Base-by-base conservation (phyloP, 2,888 invertebrate species). In the Sarcophaga carnaria region DNA sequence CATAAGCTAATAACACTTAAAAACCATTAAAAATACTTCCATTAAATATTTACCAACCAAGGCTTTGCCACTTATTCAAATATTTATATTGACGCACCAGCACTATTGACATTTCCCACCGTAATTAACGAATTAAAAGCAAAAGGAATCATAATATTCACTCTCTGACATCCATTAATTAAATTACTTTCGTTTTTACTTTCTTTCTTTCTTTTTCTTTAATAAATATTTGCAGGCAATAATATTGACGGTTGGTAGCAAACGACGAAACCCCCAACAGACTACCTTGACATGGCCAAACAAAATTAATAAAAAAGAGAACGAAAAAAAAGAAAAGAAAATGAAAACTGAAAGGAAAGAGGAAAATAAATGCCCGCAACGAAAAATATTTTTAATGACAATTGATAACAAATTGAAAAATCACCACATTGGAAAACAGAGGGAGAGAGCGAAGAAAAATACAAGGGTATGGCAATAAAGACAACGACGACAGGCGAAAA, bases 371-470 rank as follows among this genome's bases (percentile, higher is more conserved):
- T 54, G 54, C 54, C 14, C 14, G 54, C 5, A 64, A 11, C 69
- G 37, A 49, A 27, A 71, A 60, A 67, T 62, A 72, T 66, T 62
- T 64, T 76, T 72, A 72, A 76, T 80, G 76, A 80, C 71, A 84
- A 75, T 80, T 79, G 67, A 83, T 69, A 72, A 67, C 14, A 62
- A 78, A 78, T 74, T 67, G 78, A 67, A 77, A 83, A 72, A 62
- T 67, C 70, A 67, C 69, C 45, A 75, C 62, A 47, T 49, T 20
- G 17, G 54, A 14, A 17, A 47, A 10, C 54, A 64, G 5, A 12
- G 45, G n/a, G 8, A 37, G 8, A 10, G 14, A 63, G n/a, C 8
- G 27, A n/a, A 25, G n/a, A 22, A 27, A 12, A 10, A 8, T 2
- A 0, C 3, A 78, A 11, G 54, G 54, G 54, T 12, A 54, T 54